Percentiles rank a stretch among this genome's conserved stretches.
Conservation (phyloP, 2,113 vertebrate genomes). For the Misgurnus anguillicaudatus region DNA sequence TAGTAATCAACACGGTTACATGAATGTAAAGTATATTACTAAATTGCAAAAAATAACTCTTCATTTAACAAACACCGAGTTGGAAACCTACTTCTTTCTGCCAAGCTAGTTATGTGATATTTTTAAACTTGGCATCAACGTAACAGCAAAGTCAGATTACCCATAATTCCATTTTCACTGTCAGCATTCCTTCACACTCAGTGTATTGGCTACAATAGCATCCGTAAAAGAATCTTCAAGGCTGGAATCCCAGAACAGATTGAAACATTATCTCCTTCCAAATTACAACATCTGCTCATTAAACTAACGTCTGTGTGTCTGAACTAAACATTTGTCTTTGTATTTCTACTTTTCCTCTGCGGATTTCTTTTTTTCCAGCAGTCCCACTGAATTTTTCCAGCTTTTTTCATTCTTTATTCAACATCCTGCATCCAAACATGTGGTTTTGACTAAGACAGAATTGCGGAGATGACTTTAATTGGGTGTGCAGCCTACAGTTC, state of each 20-base stretch:
- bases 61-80: no score
- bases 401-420: background rate
- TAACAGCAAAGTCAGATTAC: background rate
- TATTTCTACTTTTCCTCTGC: background rate
- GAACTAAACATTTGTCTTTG: constrained; percentile 32
- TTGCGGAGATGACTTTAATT: background rate
- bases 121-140: background rate
- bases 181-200: background rate
- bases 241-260: constrained; percentile 47
- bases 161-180: background rate
- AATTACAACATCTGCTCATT: constrained; percentile 55
- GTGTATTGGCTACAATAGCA: background rate
- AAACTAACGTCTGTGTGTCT: constrained; percentile 52
- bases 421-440: background rate
- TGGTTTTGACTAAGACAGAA: background rate
- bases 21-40: no score
- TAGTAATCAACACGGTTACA: background rate
- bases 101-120: background rate
- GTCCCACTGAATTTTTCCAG: background rate
- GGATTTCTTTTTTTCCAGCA: background rate
- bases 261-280: constrained; percentile 50
- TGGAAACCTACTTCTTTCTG: background rate
- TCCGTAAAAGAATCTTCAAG: constrained; percentile 36
- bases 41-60: no score
- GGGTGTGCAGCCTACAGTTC: background rate